Conservation (phyloP, 1,140 invertebrate species). For the Papilio glaucus region DNA sequence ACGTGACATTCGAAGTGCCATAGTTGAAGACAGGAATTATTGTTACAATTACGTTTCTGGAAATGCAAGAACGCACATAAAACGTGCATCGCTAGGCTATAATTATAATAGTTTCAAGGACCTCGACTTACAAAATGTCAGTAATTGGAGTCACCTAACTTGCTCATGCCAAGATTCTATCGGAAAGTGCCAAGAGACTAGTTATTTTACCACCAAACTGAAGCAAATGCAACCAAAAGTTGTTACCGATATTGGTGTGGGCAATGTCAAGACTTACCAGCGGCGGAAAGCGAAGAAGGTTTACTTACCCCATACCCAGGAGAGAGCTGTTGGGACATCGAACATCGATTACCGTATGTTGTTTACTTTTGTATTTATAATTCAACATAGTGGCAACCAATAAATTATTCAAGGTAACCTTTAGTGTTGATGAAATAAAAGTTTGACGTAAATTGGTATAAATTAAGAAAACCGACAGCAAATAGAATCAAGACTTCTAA, state of each 20-base stretch:
- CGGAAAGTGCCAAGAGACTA: slow-evolving; percentile 40
- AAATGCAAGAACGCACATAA: slow-evolving; percentile 11
- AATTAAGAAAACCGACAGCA: too few species aligned
- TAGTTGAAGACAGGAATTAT: slow-evolving; percentile 41
- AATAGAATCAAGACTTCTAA: too few species aligned
- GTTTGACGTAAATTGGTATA: too few species aligned
- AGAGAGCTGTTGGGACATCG: slow-evolving; percentile 55
- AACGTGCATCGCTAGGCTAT: slow-evolving; percentile 20
- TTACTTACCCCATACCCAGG: slow-evolving; percentile 60
- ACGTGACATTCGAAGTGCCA: slow-evolving; percentile 40
- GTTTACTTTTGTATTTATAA: background rate
- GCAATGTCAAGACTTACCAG: slow-evolving; percentile 53
- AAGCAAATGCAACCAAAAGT: slow-evolving; percentile 46
- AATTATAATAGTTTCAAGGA: slow-evolving; percentile 41
- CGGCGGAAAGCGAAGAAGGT: slow-evolving; percentile 56
- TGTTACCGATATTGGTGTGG: slow-evolving; percentile 58
- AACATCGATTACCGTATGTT: slow-evolving; percentile 11
- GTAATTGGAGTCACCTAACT: slow-evolving; percentile 47
- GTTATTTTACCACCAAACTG: slow-evolving; percentile 48
- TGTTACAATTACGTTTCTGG: slow-evolving; percentile 40
- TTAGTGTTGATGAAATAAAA: background rate
- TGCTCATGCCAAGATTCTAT: slow-evolving; percentile 55
- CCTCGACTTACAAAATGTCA: slow-evolving; percentile 56
- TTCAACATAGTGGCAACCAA: background rate
- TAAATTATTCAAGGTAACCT: background rate